These are phyloP conservation scores for Chrysina gloriosa DNA, from an alignment of 2,888 invertebrate species.

Conservation along the genomic window DNA sequence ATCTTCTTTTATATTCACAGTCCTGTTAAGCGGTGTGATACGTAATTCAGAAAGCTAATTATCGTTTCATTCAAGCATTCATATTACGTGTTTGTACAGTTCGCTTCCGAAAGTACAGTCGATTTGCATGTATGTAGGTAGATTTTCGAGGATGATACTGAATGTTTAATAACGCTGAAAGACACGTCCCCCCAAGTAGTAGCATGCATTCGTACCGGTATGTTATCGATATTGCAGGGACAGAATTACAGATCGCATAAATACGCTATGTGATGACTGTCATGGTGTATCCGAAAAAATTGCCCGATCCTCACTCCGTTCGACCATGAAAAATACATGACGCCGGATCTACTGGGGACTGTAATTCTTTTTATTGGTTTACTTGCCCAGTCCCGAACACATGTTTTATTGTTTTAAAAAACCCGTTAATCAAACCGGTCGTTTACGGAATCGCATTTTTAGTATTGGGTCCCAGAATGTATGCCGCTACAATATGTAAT, in stretches of 20 bases:
- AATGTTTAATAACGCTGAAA: conserved; percentile 39
- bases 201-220: conserved; percentile 58
- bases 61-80: too few species aligned
- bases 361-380: conserved; percentile 52
- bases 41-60: too few species aligned
- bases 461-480: conserved; percentile 24
- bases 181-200: conserved; percentile 58
- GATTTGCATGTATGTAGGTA: conserved; percentile 29
- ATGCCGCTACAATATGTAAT: conserved; percentile 30
- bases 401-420: conserved; percentile 44
- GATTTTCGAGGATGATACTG: conserved; percentile 23
- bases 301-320: conserved; percentile 49
- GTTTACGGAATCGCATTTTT: conserved; percentile 42
- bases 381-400: conserved; percentile 45
- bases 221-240: conserved; percentile 61
- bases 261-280: conserved; percentile 61
- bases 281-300: conserved; percentile 58
- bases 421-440: conserved; percentile 42
- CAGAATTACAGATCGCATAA: conserved; percentile 55
- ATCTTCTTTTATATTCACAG: too few species aligned
- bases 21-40: too few species aligned
- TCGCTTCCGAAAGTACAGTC: background rate
- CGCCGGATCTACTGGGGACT: conserved; percentile 49
- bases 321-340: conserved; percentile 54
- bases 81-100: too few species aligned